Conservation (phyloP, 2,113 vertebrate species). For the Sprattus sprattus region DNA sequence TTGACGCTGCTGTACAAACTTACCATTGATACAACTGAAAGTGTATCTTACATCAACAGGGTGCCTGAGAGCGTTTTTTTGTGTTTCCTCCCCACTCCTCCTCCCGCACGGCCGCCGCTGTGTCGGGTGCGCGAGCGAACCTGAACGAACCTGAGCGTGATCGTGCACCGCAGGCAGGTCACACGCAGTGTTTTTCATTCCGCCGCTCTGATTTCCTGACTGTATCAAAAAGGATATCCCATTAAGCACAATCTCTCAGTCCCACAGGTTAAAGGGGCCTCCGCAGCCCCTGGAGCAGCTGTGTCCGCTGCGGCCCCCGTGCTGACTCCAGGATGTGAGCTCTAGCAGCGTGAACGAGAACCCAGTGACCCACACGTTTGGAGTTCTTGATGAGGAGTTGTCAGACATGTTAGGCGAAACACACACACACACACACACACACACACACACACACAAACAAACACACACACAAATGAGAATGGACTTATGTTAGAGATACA, state of each 20-base stretch:
- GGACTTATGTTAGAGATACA: background rate
- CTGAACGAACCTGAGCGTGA: background rate
- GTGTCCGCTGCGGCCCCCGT: background rate
- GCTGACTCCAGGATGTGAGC: slow-evolving; percentile 18
- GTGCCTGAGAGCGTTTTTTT: no score
- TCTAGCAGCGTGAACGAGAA: background rate
- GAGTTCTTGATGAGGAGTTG: background rate
- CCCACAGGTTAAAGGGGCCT: background rate
- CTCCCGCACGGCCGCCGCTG: no score
- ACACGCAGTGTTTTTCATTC: background rate
- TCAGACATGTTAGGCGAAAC: background rate
- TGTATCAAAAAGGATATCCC: slow-evolving; percentile 24
- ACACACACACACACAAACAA: background rate
- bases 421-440: background rate
- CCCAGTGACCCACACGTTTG: background rate
- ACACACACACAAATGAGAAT: background rate
- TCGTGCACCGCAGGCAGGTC: background rate
- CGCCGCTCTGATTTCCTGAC: slow-evolving; percentile 11
- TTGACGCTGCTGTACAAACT: background rate
- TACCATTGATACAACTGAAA: background rate
- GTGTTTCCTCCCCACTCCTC: background rate
- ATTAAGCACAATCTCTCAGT: background rate
- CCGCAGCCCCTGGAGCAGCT: slow-evolving; percentile 15
- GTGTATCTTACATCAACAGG: background rate
- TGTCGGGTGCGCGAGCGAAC: background rate